phyloP scores from a whole-genome alignment of 23 tunicate species.

The Clavelina lepadiformis region DNA sequence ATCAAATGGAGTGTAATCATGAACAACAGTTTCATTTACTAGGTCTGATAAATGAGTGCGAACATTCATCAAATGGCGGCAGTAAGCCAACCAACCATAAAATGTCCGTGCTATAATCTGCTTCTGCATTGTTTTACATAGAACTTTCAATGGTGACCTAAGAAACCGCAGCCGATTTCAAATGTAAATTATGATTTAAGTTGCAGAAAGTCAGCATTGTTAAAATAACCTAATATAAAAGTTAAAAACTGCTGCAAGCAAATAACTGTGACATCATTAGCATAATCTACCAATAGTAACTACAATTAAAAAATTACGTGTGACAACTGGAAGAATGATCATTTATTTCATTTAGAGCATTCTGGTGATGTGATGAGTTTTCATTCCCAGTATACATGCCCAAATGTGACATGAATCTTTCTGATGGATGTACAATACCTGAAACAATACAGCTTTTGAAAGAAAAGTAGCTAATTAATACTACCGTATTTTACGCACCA shows the following conservation, averaged over 20 bases:
- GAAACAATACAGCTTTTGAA: too few relatives aligned
- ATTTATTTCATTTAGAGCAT: slow-evolving; percentile 1
- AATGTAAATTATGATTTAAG: too few relatives aligned
- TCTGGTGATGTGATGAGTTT: slow-evolving; percentile 28
- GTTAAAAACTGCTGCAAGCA: too few relatives aligned
- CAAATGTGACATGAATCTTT: slow-evolving; percentile 37
- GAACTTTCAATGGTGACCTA: slow-evolving; percentile 55
- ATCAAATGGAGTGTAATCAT: slow-evolving; percentile 11
- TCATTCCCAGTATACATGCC: slow-evolving; percentile 50
- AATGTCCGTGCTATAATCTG: slow-evolving; percentile 90
- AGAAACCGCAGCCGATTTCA: too few relatives aligned
- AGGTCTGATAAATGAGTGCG: slow-evolving; percentile 70
- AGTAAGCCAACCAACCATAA: slow-evolving; percentile 97
- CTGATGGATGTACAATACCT: slow-evolving; percentile 39
- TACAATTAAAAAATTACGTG: too few relatives aligned
- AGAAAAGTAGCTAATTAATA: too few relatives aligned
- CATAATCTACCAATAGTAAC: too few relatives aligned
- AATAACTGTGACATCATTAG: too few relatives aligned
- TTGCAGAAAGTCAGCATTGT: too few relatives aligned
- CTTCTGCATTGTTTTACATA: slow-evolving; percentile 89
- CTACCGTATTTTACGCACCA: too few relatives aligned
- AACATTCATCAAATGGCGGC: slow-evolving; percentile 91
- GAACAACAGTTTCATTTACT: slow-evolving; percentile 25
- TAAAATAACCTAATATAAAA: too few relatives aligned
- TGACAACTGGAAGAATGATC: neutral